These are phyloP conservation scores for Notothenia rossii DNA, from an alignment of 2,113 vertebrate genomes.

Conservation along the genomic window DNA sequence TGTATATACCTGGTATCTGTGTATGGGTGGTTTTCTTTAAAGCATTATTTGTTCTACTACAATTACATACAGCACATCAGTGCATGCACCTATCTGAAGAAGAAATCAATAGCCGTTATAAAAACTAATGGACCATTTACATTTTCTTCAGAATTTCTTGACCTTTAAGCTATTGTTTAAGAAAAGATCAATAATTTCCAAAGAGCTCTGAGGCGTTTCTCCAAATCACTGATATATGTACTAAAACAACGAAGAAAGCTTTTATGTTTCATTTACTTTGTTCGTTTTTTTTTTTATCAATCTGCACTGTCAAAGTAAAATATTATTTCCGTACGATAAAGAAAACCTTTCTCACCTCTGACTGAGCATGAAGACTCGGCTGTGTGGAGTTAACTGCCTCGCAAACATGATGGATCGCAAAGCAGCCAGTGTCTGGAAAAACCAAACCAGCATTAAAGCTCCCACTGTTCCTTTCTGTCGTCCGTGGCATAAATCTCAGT, in stretches of 20 bases:
- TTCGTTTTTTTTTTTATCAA: neutral
- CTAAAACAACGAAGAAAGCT: neutral
- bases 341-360: neutral
- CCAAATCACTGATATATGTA: neutral
- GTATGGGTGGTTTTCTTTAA: neutral
- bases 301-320: neutral
- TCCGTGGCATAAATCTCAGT: conserved; percentile 69
- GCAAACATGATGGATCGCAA: conserved; percentile 62
- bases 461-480: conserved; percentile 28
- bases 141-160: neutral
- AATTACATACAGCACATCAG: neutral
- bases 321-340: neutral
- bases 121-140: neutral
- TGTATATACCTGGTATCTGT: too few relatives aligned
- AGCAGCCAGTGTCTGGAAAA: conserved; percentile 59
- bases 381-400: conserved; percentile 1
- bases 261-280: neutral
- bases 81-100: neutral
- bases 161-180: neutral
- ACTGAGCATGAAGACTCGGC: conserved; percentile 6
- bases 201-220: neutral
- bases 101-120: neutral
- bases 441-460: conserved; percentile 66
- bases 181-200: neutral
- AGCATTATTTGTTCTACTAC: neutral